phyloP scores from a whole-genome alignment of 2,113 vertebrate species.

The Chlamydotis undulata region DNA sequence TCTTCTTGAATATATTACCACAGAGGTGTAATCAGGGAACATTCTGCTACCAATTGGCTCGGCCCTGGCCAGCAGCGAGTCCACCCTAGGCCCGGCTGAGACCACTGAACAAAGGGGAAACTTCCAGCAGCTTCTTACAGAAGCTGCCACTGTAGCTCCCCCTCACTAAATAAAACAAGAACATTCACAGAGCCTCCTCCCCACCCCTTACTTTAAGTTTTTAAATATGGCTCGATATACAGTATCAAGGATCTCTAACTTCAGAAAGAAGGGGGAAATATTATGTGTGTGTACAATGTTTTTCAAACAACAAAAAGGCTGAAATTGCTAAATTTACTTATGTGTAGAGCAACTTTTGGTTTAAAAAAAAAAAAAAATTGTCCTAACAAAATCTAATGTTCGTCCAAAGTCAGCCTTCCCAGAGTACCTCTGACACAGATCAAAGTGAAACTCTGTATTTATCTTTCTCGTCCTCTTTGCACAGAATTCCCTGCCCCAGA shows the following conservation, averaged over 20 bases:
- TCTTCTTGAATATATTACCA: too few relatives aligned
- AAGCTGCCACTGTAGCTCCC: too few relatives aligned
- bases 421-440: not conserved
- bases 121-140: too few relatives aligned
- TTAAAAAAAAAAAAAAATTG: not conserved
- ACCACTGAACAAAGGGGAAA: too few relatives aligned
- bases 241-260: not conserved
- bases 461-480: not conserved
- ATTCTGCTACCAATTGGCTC: too few relatives aligned
- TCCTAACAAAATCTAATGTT: not conserved
- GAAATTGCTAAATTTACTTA: not conserved
- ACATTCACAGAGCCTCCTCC: not conserved
- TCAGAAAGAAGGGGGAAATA: not conserved
- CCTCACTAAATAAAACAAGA: too few relatives aligned
- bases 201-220: not conserved
- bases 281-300: not conserved
- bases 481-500: not conserved
- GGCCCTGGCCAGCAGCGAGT: too few relatives aligned
- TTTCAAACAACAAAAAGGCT: not conserved
- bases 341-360: not conserved
- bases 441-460: not conserved
- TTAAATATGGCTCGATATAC: not conserved
- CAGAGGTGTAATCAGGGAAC: too few relatives aligned
- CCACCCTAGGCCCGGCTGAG: too few relatives aligned
- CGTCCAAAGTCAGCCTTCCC: not conserved